Evolutionary conservation across 2,113 vertebrate species (phyloP), one percentile per base, ranked within the genome.

Genomic region (Ptilonorhynchus violaceus): DNA sequence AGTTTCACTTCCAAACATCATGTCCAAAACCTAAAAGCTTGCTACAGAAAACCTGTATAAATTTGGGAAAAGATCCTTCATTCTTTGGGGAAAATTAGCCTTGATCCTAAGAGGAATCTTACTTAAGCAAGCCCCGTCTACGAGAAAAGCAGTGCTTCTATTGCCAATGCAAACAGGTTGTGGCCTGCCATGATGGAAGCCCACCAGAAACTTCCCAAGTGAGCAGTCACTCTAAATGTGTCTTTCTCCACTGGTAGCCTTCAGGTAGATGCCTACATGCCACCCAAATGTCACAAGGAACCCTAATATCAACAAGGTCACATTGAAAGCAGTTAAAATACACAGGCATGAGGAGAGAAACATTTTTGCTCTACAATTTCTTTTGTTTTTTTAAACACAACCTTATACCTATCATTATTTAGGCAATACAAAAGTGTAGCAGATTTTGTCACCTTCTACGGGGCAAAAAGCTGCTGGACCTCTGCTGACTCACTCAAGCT

Each of bases 1-100:
- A 80, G 35, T 92, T 90, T 92, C 90, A 72, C 27, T 77, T 88
- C 33, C 81, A 95, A 95, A 92, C n/a, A 84, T 33, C 22, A 27
- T 9, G 30, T 73, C 80, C 89, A 85, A 93, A 93, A 80, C 14
- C 76, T 74, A 92, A 95, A 76, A 88, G n/a, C 64, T 78, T 58
- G 55, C 74, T 90, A 41, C 27, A 85, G 75, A 85, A 94, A 92
- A 87, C 27, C 20, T 12, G 24, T 14, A 62, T 72, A 44, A 39
- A 63, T 82, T 37, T 87, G 67, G n/a, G 64, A 82, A 46, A 86
- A 80, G 55, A 78, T 66, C 59, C 17, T 70, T 85, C 52, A 22
- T 53, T 94, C 56, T 83, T 68, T 39, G 15, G 41, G 39, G 64
- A 83, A 92, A 96, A 63, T n/a, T 21, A 69, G 55, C 42, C 37